Conservation (phyloP, 2,797 vertebrate species). For the Nyctibius grandis region DNA sequence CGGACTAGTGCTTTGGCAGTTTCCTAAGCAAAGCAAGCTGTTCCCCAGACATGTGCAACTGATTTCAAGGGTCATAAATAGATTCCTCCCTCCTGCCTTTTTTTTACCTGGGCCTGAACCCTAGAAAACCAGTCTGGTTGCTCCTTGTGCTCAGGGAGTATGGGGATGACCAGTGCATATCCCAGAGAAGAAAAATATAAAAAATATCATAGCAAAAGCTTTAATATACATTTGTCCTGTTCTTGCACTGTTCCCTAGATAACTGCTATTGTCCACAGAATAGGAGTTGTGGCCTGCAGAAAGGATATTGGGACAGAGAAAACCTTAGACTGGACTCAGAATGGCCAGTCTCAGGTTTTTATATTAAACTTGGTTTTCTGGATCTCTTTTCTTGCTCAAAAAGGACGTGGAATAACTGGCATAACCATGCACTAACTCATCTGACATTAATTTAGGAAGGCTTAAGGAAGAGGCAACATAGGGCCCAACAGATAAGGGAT, state of each 20-base stretch:
- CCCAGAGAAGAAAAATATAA: not conserved
- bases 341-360: not conserved
- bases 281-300: too few species aligned
- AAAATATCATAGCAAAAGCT: not conserved
- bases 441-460: not conserved
- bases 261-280: accelerated
- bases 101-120: not conserved
- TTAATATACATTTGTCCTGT: not conserved
- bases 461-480: not conserved
- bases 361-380: not conserved
- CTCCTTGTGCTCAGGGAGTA: not conserved
- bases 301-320: not conserved
- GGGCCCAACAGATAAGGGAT: not conserved
- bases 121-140: not conserved
- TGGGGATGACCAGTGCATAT: not conserved
- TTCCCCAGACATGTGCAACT: not conserved
- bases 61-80: not conserved
- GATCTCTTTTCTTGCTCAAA: not conserved
- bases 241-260: not conserved
- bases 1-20: not conserved
- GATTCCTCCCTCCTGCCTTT: not conserved
- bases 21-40: not conserved
- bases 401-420: not conserved
- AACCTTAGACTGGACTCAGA: not conserved
- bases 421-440: not conserved